Percentiles rank a stretch among this genome's conserved stretches.
Evolutionary conservation across 2,888 invertebrate genomes (phyloP).

Genomic region (Reticulitermes lucifugus): DNA sequence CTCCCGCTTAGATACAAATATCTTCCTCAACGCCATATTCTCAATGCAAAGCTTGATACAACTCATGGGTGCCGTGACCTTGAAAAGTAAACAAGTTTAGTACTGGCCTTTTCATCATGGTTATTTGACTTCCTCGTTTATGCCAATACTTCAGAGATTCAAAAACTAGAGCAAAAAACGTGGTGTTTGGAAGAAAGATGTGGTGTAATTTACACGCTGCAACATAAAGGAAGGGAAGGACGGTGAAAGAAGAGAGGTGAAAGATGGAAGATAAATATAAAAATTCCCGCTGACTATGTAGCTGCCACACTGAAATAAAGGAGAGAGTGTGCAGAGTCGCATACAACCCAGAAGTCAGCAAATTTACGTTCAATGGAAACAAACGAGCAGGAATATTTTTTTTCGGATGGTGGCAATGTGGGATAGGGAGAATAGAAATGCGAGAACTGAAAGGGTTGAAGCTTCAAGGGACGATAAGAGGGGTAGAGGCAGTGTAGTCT

Average conservation of each 20-base stretch:
- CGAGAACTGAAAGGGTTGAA: neutral
- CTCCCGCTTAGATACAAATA: too few relatives aligned
- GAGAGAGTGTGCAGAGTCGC: conserved; percentile 39
- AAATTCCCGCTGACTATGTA: conserved; percentile 51
- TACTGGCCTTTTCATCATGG: too few relatives aligned
- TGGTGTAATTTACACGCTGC: conserved; percentile 50
- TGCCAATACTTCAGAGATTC: too few relatives aligned
- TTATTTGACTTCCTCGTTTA: too few relatives aligned
- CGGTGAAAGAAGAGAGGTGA: neutral
- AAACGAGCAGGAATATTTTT: conserved; percentile 42
- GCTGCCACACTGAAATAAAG: conserved; percentile 1
- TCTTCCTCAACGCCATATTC: too few relatives aligned
- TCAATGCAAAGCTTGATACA: neutral
- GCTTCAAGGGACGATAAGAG: neutral
- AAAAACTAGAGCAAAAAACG: too few relatives aligned
- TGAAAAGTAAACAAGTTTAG: too few relatives aligned
- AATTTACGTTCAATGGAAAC: conserved; percentile 51
- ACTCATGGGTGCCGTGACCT: neutral
- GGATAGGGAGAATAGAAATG: neutral
- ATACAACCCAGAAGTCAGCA: conserved; percentile 47
- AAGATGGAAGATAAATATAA: conserved; percentile 51
- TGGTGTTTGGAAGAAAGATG: conserved; percentile 40
- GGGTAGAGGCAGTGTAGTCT: neutral
- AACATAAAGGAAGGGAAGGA: conserved; percentile 48
- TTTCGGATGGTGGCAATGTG: neutral